phyloP scores from a whole-genome alignment of 2,888 invertebrate species.

The Plagiodera versicolora region DNA sequence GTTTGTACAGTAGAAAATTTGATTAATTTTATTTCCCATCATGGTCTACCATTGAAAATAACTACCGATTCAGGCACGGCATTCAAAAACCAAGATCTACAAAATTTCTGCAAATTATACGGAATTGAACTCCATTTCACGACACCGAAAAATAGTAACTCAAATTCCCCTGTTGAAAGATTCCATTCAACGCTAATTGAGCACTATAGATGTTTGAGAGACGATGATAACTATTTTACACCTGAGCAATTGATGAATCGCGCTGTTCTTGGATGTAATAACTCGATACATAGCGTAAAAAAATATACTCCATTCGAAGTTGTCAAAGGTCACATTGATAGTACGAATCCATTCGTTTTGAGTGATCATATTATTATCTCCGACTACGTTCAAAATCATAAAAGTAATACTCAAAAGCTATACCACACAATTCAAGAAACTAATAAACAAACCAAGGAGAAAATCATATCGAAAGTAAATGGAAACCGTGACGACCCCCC shows the following conservation, averaged over 20 bases:
- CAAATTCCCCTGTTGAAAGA: slow-evolving; percentile 10
- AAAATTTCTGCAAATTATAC: slow-evolving; percentile 15
- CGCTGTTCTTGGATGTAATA: slow-evolving; percentile 10
- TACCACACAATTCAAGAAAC: background rate
- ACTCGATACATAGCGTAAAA: slow-evolving; percentile 10
- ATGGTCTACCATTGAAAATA: background rate
- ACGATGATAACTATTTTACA: background rate
- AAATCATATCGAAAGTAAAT: background rate
- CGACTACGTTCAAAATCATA: slow-evolving; percentile 3
- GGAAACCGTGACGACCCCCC: slow-evolving; percentile 9
- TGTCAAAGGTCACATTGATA: slow-evolving; percentile 15
- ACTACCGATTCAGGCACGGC: background rate
- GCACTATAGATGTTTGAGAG: slow-evolving; percentile 4
- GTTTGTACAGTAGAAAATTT: background rate
- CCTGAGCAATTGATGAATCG: slow-evolving; percentile 11
- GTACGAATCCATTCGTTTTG: slow-evolving; percentile 5
- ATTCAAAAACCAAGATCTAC: slow-evolving; percentile 7
- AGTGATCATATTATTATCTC: slow-evolving; percentile 2
- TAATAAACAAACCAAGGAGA: background rate
- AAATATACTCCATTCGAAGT: slow-evolving; percentile 12
- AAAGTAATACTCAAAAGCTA: slow-evolving; percentile 4
- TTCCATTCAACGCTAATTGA: slow-evolving; percentile 9
- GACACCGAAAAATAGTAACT: slow-evolving; percentile 14
- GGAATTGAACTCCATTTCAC: slow-evolving; percentile 11
- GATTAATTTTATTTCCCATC: background rate